phyloP scores from a whole-genome alignment of 2,797 vertebrate genomes.

The Hybognathus amarus region DNA sequence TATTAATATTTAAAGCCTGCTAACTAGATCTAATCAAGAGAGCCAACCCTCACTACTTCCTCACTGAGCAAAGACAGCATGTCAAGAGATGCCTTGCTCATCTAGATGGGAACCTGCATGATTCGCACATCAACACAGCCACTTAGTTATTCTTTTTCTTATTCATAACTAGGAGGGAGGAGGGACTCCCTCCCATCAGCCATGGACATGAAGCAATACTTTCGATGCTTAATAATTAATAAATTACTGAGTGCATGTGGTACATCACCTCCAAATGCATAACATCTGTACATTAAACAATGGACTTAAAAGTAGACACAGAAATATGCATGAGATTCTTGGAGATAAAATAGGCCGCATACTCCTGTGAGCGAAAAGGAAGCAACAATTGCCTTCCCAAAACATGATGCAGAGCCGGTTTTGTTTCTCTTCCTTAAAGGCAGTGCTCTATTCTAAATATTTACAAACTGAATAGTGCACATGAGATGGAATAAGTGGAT shows the following conservation, averaged over 20 bases:
- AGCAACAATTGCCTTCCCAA: constrained; percentile 68
- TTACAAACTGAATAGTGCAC: constrained; percentile 72
- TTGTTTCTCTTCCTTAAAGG: constrained; percentile 72
- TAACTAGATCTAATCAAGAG: constrained; percentile 67
- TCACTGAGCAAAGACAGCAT: constrained; percentile 62
- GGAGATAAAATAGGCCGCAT: constrained; percentile 67
- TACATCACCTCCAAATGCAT: constrained; percentile 67
- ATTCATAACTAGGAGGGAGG: constrained; percentile 73
- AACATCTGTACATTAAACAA: constrained; percentile 69
- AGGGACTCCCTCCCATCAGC: constrained; percentile 66
- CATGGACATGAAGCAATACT: constrained; percentile 72
- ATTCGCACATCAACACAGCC: constrained; percentile 70
- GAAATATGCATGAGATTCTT: constrained; percentile 68
- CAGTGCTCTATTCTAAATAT: constrained; percentile 75
- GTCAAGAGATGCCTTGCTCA: constrained; percentile 69
- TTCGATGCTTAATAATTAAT: constrained; percentile 74
- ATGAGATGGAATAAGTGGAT: constrained; percentile 67
- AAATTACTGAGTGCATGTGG: constrained; percentile 61
- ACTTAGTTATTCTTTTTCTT: constrained; percentile 64
- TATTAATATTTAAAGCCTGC: constrained; percentile 65
- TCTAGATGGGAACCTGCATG: constrained; percentile 71
- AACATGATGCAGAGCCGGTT: constrained; percentile 65
- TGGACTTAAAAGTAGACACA: constrained; percentile 72
- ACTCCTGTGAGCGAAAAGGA: constrained; percentile 59
- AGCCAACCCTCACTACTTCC: constrained; percentile 63